These are phyloP conservation scores for Cheilosia vulpina DNA, from an alignment of 2,888 invertebrate species.

Conservation along the genomic window DNA sequence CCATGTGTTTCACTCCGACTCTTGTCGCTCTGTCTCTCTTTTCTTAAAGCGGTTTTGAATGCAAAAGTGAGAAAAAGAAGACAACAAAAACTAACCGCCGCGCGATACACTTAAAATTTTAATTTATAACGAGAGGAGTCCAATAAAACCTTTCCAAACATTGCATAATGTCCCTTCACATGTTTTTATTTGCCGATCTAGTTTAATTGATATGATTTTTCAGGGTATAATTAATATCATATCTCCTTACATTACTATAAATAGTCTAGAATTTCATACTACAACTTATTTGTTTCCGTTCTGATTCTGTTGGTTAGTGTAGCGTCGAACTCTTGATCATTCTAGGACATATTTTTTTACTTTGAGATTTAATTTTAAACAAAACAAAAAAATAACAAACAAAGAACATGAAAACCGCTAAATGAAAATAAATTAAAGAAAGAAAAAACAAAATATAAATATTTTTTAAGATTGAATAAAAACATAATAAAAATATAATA, in stretches of 20 bases:
- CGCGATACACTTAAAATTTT: conserved; percentile 37
- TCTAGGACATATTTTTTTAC: conserved; percentile 56
- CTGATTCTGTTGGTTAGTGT: conserved; percentile 26
- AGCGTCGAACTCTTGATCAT: conserved; percentile 40
- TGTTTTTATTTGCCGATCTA: conserved; percentile 35
- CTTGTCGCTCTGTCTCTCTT: conserved; percentile 22
- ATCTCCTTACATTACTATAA: conserved; percentile 3
- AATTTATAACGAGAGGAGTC: conserved; percentile 44
- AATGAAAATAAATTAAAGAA: conserved; percentile 47
- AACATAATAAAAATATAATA: conserved; percentile 43
- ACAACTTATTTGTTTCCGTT: not conserved
- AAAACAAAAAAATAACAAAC: conserved; percentile 29
- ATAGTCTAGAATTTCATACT: conserved; percentile 14
- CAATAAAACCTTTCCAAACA: conserved; percentile 43
- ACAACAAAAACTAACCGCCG: conserved; percentile 9
- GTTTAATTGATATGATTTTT: conserved; percentile 52
- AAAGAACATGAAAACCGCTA: conserved; percentile 33
- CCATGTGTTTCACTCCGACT: conserved; percentile 42
- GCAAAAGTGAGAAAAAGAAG: conserved; percentile 42
- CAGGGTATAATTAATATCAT: conserved; percentile 21
- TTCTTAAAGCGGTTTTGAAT: not conserved
- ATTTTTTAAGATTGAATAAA: conserved; percentile 59
- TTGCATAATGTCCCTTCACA: conserved; percentile 48
- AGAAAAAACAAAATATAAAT: conserved; percentile 27
- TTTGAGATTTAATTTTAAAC: conserved; percentile 58